Percentiles rank a stretch among this genome's conserved stretches.
Evolutionary conservation across 2,113 vertebrate genomes (phyloP).

Genomic region (Eira barbara): DNA sequence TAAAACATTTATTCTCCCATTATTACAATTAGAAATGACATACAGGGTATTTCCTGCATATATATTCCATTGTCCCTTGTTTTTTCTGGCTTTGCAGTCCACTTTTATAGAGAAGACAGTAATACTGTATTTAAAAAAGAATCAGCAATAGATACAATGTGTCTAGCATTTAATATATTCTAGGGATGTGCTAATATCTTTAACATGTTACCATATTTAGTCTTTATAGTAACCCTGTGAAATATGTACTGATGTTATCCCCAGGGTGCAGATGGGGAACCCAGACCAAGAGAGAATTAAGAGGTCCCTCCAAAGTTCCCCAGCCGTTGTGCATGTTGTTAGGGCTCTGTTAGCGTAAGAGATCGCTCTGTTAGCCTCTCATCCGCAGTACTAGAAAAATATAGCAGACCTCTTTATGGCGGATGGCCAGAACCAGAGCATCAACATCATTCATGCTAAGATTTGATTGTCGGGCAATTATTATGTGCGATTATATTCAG

Average conservation of each 20-base stretch:
- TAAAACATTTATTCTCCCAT: not conserved
- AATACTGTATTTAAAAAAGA: not conserved
- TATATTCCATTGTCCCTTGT: not conserved
- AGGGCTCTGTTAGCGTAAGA: not conserved
- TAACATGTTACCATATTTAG: not conserved
- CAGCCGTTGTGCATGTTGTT: not conserved
- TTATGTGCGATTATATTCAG: not conserved
- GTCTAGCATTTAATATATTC: not conserved
- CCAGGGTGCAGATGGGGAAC: not conserved
- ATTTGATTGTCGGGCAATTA: not conserved
- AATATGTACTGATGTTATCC: not conserved
- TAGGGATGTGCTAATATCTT: not conserved
- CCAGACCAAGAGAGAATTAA: not conserved
- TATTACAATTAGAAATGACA: not conserved
- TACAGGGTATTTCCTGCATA: not conserved
- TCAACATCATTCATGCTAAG: not conserved
- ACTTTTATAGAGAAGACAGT: not conserved
- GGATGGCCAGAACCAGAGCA: not conserved
- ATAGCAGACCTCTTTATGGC: not conserved
- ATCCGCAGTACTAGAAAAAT: not conserved
- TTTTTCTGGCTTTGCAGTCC: not conserved
- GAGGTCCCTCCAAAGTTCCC: not conserved
- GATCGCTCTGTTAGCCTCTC: not conserved
- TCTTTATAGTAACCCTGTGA: not conserved
- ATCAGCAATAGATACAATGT: not conserved